These are phyloP conservation scores for Sylvicola cinctus DNA, from an alignment of 2,888 invertebrate genomes.

Conservation along the genomic window DNA sequence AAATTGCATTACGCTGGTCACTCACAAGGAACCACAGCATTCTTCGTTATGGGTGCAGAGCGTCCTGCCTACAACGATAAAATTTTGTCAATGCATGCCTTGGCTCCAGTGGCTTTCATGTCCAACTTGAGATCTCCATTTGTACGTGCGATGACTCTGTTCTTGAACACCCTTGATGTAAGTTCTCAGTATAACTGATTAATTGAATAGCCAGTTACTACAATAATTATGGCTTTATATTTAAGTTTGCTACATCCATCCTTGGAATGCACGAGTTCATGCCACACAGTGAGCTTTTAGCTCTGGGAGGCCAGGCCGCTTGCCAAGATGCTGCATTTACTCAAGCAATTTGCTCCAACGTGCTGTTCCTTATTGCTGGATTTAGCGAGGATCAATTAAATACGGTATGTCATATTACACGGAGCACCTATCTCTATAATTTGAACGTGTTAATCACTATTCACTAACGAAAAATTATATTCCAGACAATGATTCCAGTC, in stretches of 20 bases:
- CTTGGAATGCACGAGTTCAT: slow-evolving; percentile 41
- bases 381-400: slow-evolving; percentile 35
- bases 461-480: no score
- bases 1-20: slow-evolving; percentile 38
- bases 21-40: slow-evolving; percentile 33
- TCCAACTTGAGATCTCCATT: no score
- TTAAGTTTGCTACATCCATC: no score
- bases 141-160: slow-evolving; percentile 21
- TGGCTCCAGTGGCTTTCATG: no score
- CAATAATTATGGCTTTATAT: no score
- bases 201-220: no score
- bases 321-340: slow-evolving; percentile 34
- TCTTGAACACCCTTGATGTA: slow-evolving; percentile 3
- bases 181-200: no score
- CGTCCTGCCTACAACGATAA: slow-evolving; percentile 27
- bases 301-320: slow-evolving; percentile 27
- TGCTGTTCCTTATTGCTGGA: slow-evolving; percentile 43
- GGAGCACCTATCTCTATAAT: no score
- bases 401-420: no score
- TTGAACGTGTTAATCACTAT: no score
- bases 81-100: slow-evolving; percentile 25
- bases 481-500: slow-evolving; percentile 42
- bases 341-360: slow-evolving; percentile 40
- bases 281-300: slow-evolving; percentile 32
- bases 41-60: slow-evolving; percentile 25